Base-by-base conservation (phyloP, 2,797 vertebrate genomes). In the Pseudochromis fuscus region DNA sequence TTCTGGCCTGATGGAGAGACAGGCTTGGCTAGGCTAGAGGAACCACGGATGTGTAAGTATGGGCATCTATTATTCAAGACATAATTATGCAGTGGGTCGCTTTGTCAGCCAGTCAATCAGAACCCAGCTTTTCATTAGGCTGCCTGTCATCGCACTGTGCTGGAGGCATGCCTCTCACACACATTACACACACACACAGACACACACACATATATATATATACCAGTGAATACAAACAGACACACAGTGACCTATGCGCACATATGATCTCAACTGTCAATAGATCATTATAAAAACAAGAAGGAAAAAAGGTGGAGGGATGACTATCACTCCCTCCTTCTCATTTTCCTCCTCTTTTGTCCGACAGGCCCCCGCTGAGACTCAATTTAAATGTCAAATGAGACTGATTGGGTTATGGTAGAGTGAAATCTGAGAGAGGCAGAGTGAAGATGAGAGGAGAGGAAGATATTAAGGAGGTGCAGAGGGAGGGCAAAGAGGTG, bases 11-110 rank as follows among this genome's bases (percentile, higher is more conserved):
- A 82, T 82, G 52, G 71, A 84, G 58, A 38, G 51, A 67, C 38
- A 4, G 59, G n/a, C 24, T 62, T 75, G 81, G 76, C 76, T 30
- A 68, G 83, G 77, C 77, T 58, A 62, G 53, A 74, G 79, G 37
- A 44, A 72, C 82, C 80, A 77, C 79, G 74, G 86, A 89, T 89
- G 85, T 83, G 77, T 88, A 83, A 89, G 87, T 83, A 74, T 69
- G 66, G 80, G 61, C 86, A 94, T 94, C 87, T 93, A 95, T 95
- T 94, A 95, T 95, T 94, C 85, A 95, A 84, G 84, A 83, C 73
- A 74, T 91, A 93, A 95, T 95, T 94, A 94, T 90, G 88, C 84
- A 88, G 81, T 53, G 80, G 85, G 87, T 87, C 78, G 80, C 79
- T 91, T 88, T 93, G 93, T 92, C 93, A 91, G 91, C 84, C 90